phyloP scores from a whole-genome alignment of 2,113 vertebrate species.

The Microcebus tavaratra region DNA sequence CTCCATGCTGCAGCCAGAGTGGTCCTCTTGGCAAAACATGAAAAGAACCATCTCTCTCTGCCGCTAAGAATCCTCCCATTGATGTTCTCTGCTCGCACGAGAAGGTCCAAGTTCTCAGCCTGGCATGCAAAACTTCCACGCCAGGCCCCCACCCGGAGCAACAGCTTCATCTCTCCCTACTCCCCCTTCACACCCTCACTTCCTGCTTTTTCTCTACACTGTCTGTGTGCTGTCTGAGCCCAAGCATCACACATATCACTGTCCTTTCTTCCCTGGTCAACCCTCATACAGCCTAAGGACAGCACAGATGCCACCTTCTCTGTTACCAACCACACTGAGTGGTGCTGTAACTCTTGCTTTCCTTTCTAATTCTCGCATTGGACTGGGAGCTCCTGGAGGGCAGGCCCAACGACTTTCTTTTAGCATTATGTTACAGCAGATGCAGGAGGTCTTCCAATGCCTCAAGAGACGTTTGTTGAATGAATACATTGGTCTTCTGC shows the following conservation, averaged over 20 bases:
- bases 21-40: neutral
- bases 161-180: neutral
- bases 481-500: neutral
- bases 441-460: neutral
- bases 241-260: neutral
- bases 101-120: neutral
- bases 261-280: neutral
- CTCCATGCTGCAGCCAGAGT: neutral
- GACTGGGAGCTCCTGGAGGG: neutral
- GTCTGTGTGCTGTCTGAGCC: neutral
- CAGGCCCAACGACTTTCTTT: neutral
- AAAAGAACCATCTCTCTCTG: neutral
- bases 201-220: neutral
- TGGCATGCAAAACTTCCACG: neutral
- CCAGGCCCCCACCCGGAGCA: neutral
- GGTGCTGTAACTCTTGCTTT: neutral
- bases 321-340: accelerated
- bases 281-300: neutral
- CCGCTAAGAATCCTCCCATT: neutral
- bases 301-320: neutral
- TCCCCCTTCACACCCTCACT: neutral
- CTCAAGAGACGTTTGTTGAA: neutral
- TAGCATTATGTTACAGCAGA: neutral
- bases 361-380: neutral
- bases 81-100: neutral